These are phyloP conservation scores for Drosophila bocki DNA, from an alignment of 1,140 invertebrate species.

Conservation along the genomic window DNA sequence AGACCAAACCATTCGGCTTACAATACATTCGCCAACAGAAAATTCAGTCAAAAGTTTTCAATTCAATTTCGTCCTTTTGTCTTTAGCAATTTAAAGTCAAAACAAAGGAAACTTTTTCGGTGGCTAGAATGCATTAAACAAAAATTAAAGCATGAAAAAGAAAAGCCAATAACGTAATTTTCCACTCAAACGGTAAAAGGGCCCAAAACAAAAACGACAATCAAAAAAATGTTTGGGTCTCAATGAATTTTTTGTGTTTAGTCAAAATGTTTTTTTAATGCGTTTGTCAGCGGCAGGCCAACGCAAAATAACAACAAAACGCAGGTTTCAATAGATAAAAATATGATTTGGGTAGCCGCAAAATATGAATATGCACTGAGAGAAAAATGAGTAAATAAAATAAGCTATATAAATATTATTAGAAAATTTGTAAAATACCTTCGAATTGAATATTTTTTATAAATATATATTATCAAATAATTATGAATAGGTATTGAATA, in stretches of 20 bases:
- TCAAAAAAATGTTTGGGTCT: slow-evolving; percentile 10
- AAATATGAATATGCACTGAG: slow-evolving; percentile 20
- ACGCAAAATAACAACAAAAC: slow-evolving; percentile 13
- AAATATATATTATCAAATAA: not conserved
- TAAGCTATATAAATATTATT: not conserved
- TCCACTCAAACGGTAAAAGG: slow-evolving; percentile 79
- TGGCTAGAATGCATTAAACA: slow-evolving; percentile 7
- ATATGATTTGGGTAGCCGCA: slow-evolving; percentile 57
- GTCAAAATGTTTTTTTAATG: slow-evolving; percentile 72
- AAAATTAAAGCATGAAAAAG: slow-evolving; percentile 46
- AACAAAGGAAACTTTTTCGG: slow-evolving; percentile 41
- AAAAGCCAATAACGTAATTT: slow-evolving; percentile 73
- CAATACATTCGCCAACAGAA: slow-evolving; percentile 21
- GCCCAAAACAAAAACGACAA: slow-evolving; percentile 27
- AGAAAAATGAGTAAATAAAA: not conserved
- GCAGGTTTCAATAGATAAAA: slow-evolving; percentile 29
- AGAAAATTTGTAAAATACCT: not conserved
- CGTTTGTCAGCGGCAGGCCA: slow-evolving; percentile 57
- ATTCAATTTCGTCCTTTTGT: slow-evolving; percentile 32
- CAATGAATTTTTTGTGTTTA: slow-evolving; percentile 46
- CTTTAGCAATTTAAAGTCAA: slow-evolving; percentile 48
- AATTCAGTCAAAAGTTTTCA: slow-evolving; percentile 29
- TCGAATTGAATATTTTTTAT: not conserved
- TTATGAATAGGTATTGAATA: not conserved
- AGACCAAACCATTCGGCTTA: slow-evolving; percentile 28